Base-by-base conservation (phyloP, 30 jellyfish, hydroid and myxozoan genomes). In the Rhopilema esculentum region DNA sequence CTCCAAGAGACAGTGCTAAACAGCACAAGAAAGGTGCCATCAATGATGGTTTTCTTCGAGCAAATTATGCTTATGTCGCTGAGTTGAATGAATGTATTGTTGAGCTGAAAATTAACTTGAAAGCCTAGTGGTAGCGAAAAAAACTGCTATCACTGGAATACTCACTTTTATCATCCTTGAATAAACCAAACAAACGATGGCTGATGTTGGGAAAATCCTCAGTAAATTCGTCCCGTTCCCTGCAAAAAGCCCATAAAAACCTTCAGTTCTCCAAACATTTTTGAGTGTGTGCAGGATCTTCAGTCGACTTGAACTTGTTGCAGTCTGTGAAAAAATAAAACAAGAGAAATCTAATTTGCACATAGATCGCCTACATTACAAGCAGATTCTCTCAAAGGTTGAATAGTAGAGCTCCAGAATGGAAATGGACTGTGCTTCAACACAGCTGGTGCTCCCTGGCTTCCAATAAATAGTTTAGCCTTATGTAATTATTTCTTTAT, bases 161-260 rank as follows among this genome's bases (percentile, higher is more conserved):
- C 12, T 27, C 21, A 91, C 98, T 96, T 91, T 91, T 57, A 91
- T 91, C 98, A 91, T 91, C 74, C 98, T 85, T 31, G 98, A 91
- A 32, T 91, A 91, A 8, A 91, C 98, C 61, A 91, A 69, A 81
- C 96, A 91, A 16, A 91, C 98, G 73, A 91, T 19, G 27, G 98
- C 96, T 0, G 96, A 85, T 4, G 98, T 91, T 49, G 98, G 98
- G 77, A 91, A 91, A 16, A 91, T 78, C 50, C 98, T 61, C 66
- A 91, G 66, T 17, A 90, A 85, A 75, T 91, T 91, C 22, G 96
- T 80, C 22, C 86, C 73, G 71, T 91, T 91, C 18, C 98, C 98
- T 51, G 96, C 96, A 86, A 91, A 91, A 19, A 91, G 73, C 0
- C 98, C 98, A 12, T 75, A 49, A 0, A 91, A 12, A 15, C 98